Evolutionary conservation across 2,113 vertebrate species (phyloP).

Genomic region (Zeus faber): DNA sequence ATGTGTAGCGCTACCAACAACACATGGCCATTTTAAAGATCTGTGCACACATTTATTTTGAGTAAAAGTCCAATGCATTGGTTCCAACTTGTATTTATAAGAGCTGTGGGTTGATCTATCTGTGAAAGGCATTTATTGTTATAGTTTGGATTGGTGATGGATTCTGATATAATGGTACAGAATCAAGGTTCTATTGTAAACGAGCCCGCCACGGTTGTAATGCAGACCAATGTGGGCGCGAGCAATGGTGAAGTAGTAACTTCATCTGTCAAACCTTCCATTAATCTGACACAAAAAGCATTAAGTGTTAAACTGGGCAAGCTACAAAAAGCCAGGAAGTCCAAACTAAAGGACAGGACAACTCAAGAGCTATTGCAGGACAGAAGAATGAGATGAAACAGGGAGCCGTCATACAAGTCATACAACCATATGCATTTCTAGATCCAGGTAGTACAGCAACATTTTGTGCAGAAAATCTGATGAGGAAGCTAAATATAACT

Average conservation of each 20-base stretch:
- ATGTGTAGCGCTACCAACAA: too few relatives aligned
- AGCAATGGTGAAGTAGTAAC: not conserved
- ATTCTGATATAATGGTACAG: not conserved
- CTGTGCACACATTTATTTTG: too few relatives aligned
- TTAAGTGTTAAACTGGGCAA: not conserved
- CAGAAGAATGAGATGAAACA: not conserved
- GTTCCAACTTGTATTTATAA: not conserved
- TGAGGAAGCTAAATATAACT: conserved; percentile 6
- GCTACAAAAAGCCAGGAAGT: not conserved
- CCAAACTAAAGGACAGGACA: not conserved
- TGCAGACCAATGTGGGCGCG: not conserved
- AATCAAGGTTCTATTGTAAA: not conserved
- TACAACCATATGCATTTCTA: conserved; percentile 22
- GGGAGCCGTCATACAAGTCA: too few relatives aligned
- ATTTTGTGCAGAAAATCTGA: not conserved
- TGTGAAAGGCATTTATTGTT: not conserved
- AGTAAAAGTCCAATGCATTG: conserved; percentile 1
- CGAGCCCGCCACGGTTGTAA: not conserved
- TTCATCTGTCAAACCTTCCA: not conserved
- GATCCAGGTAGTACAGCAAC: conserved; percentile 4
- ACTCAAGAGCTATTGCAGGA: not conserved
- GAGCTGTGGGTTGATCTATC: not conserved
- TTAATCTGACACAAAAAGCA: not conserved
- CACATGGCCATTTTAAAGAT: too few relatives aligned
- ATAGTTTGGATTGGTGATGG: not conserved